Conservation (phyloP, 2,888 invertebrate genomes). For the Drosophila niveifrons region DNA sequence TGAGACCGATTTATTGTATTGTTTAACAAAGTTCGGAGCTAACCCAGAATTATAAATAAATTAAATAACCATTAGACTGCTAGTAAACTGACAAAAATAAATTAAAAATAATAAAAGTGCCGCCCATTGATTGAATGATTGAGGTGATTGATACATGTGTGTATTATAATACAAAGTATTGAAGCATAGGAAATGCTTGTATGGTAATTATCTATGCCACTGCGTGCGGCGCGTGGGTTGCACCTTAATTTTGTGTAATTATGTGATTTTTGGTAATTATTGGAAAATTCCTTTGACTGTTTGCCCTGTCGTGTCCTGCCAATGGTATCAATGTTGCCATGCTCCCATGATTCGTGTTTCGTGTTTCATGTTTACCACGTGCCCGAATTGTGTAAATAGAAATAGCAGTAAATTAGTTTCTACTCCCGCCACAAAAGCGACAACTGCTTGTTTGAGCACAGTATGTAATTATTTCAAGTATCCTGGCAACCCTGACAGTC, state of each 20-base stretch:
- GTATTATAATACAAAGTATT: neutral
- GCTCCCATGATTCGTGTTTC: neutral
- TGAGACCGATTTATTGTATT: too few species aligned
- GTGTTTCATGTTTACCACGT: constrained; percentile 55
- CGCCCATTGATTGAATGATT: constrained; percentile 5
- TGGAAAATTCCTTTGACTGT: constrained; percentile 64
- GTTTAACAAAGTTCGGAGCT: too few species aligned
- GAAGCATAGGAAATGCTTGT: neutral
- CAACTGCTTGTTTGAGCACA: constrained; percentile 25
- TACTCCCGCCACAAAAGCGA: neutral
- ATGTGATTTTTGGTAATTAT: constrained; percentile 79
- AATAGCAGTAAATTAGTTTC: constrained; percentile 61
- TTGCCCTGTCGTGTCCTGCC: constrained; percentile 7
- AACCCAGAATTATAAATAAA: constrained; percentile 48
- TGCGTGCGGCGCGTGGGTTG: constrained; percentile 33
- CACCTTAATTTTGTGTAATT: constrained; percentile 70
- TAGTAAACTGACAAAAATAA: neutral
- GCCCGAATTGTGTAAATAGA: constrained; percentile 63
- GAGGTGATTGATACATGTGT: neutral
- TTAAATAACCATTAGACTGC: constrained; percentile 68
- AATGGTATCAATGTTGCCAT: constrained; percentile 10
- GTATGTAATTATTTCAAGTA: constrained; percentile 71
- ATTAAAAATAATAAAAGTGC: neutral
- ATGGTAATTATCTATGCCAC: constrained; percentile 57
- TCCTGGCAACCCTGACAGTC: constrained; percentile 56